phyloP scores from a whole-genome alignment of 2,113 vertebrate species.

The Varanus komodoensis region DNA sequence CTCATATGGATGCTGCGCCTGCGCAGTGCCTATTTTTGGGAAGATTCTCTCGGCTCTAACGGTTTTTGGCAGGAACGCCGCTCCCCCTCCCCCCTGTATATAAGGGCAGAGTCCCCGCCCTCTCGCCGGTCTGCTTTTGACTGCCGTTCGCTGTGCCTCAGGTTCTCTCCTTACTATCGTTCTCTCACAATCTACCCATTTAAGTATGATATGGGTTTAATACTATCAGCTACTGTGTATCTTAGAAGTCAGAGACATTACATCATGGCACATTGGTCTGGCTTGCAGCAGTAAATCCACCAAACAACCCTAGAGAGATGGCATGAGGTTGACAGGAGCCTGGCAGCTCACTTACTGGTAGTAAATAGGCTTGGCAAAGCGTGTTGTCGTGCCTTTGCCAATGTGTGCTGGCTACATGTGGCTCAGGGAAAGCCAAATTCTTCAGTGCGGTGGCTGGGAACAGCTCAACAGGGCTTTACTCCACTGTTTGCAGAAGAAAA shows the following conservation, averaged over 20 bases:
- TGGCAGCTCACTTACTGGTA: background rate
- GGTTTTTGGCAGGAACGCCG: too few relatives aligned
- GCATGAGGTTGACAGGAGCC: background rate
- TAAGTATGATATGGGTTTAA: background rate
- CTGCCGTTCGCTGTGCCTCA: too few relatives aligned
- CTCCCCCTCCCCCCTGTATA: too few relatives aligned
- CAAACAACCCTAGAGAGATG: background rate
- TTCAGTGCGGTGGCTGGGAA: background rate
- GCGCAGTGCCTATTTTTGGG: too few relatives aligned
- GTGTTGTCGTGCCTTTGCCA: fast-evolving
- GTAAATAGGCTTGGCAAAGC: background rate
- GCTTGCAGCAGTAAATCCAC: background rate
- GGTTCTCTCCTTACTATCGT: too few relatives aligned
- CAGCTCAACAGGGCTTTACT: fast-evolving
- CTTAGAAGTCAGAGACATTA: background rate
- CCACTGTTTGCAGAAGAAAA: background rate
- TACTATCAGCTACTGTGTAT: background rate
- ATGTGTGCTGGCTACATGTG: fast-evolving
- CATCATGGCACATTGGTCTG: background rate
- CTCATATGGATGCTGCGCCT: too few relatives aligned
- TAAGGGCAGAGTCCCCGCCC: too few relatives aligned
- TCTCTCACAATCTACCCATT: background rate
- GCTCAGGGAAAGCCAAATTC: background rate
- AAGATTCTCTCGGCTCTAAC: too few relatives aligned
- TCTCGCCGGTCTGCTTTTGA: too few relatives aligned